Evolutionary conservation across 2,888 invertebrate species (phyloP), one percentile per base, ranked within the genome.

Genomic region (Caenorhabditis sp.): DNA sequence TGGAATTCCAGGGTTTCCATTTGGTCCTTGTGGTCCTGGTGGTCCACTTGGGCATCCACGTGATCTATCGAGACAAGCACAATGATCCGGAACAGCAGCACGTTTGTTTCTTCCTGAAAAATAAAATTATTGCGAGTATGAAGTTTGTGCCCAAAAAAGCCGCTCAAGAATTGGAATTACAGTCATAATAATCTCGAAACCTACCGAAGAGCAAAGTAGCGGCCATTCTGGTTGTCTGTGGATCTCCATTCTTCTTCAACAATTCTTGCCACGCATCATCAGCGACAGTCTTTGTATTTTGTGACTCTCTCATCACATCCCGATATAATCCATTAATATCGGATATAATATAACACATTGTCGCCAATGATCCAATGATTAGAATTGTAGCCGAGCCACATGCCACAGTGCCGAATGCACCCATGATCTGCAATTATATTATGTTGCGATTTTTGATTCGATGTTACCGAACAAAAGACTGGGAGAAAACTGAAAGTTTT

Each of bases 211-310:
- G 49, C 67, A 70, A 64, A 10, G 70, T 50, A n/a, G 67, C 64
- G 14, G 64, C 70, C 17, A 38, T 62, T n/a, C 70, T 26, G 5
- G 69, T 60, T 25, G 52, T 59, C 31, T 63, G 69, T 20, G 66
- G 60, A 26, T 63, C 70, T 8, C 64, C 68, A 57, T 75, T 75
- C 56, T 70, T 70, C 31, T 63, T 61, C 54, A 75, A 64, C n/a
- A 75, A 60, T 70, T 70, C 75, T 17, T 56, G 61, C 75, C 75
- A 75, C 7, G 75, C 75, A 43, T 75, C 75, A 36, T 75, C 75
- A 25, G 75, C 75, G 17, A 70, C 75, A 27, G 38, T 56, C 17
- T 64, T 61, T 17, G 70, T 75, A 2, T 60, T 65, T 1, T 56
- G 50, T 26, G 68, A 69, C 53, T 70, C 75, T 21, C 70, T 67